Percentiles rank a stretch among this genome's conserved stretches.
Conservation (phyloP, 2,113 vertebrate species). For the Pelodiscus sinensis region DNA sequence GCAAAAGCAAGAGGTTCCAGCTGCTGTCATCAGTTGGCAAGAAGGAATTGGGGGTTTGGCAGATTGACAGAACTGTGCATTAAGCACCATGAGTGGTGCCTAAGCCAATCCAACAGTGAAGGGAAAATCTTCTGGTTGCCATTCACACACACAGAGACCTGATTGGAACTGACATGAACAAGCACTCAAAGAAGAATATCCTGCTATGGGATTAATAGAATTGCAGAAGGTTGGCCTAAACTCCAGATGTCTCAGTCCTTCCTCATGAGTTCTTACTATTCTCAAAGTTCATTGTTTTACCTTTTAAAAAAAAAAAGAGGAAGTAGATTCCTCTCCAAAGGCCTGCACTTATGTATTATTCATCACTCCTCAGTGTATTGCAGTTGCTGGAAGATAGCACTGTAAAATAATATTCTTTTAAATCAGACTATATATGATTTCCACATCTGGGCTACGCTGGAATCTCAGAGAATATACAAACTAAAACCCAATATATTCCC, state of each 20-base stretch:
- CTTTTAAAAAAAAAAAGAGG: background rate
- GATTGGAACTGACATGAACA: too few relatives aligned
- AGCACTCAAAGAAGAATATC: background rate
- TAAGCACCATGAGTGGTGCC: too few relatives aligned
- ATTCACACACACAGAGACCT: too few relatives aligned
- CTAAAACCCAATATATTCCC: background rate
- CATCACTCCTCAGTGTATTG: background rate
- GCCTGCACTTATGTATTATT: background rate
- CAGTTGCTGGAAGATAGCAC: background rate
- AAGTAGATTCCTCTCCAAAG: background rate
- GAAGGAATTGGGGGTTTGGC: too few relatives aligned
- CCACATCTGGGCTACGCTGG: background rate
- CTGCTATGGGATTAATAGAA: background rate
- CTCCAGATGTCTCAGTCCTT: background rate
- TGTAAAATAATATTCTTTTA: background rate
- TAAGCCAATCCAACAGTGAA: too few relatives aligned
- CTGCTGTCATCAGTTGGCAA: too few relatives aligned
- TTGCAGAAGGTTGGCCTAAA: background rate
- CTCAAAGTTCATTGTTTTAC: background rate
- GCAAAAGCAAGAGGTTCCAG: too few relatives aligned
- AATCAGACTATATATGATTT: background rate
- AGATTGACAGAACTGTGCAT: too few relatives aligned
- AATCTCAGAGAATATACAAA: background rate
- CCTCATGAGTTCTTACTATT: background rate
- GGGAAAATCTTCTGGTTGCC: too few relatives aligned